These are phyloP conservation scores for Semaprochilodus insignis DNA, from an alignment of 2,797 vertebrate species.

Conservation along the genomic window DNA sequence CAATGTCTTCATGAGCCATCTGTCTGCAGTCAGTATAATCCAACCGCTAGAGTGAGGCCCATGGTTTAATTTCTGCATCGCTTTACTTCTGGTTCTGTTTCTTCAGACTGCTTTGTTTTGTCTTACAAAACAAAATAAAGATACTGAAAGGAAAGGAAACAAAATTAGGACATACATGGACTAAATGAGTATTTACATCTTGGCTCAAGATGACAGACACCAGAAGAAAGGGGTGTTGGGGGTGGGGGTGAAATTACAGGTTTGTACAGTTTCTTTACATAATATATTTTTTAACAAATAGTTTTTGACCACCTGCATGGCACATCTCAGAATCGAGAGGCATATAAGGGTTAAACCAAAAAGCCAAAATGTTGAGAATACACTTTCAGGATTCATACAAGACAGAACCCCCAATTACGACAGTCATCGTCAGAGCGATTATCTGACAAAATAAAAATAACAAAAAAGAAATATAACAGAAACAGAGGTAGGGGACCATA, in stretches of 20 bases:
- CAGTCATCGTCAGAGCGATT: slow-evolving; percentile 8
- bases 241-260: slow-evolving; percentile 64
- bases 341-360: slow-evolving; percentile 42
- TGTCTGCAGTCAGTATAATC: slow-evolving; percentile 75
- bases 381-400: slow-evolving; percentile 26
- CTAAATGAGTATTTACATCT: slow-evolving; percentile 82
- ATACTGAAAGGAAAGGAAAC: slow-evolving; percentile 86
- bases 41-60: slow-evolving; percentile 74
- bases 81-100: slow-evolving; percentile 71
- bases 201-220: slow-evolving; percentile 77
- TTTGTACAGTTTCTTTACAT: slow-evolving; percentile 69
- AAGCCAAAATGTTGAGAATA: slow-evolving; percentile 20
- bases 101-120: slow-evolving; percentile 80
- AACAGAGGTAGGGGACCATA: slow-evolving; percentile 55
- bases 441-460: slow-evolving; percentile 67
- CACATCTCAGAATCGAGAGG: slow-evolving; percentile 52
- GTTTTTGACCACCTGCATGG: slow-evolving; percentile 58
- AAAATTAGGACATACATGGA: slow-evolving; percentile 74
- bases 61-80: slow-evolving; percentile 78
- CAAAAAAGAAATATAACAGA: slow-evolving; percentile 43
- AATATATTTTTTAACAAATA: slow-evolving; percentile 68
- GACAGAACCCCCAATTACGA: slow-evolving; percentile 52
- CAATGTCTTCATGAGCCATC: slow-evolving; percentile 75
- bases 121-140: slow-evolving; percentile 93
- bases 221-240: slow-evolving; percentile 48